Conservation (phyloP, 2,888 invertebrate species). For the Argynnis bischoffii region DNA sequence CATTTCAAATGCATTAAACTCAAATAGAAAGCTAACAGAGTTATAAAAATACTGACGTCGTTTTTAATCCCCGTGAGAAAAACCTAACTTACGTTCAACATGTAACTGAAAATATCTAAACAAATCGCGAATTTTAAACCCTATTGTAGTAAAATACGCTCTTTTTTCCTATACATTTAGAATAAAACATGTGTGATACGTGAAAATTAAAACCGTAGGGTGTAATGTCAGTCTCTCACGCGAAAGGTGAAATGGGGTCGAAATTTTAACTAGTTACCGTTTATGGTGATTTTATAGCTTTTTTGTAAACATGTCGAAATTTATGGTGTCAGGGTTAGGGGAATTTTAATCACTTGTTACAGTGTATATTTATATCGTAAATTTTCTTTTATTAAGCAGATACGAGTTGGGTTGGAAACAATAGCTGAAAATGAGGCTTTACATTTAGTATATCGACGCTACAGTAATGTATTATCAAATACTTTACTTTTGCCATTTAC, state of each 20-base stretch:
- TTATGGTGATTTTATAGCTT: slow-evolving; percentile 40
- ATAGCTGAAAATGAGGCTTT: neutral
- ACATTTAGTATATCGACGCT: too few relatives aligned
- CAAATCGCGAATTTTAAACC: slow-evolving; percentile 21
- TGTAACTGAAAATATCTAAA: slow-evolving; percentile 8
- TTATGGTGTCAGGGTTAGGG: slow-evolving; percentile 40
- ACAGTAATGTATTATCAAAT: too few relatives aligned
- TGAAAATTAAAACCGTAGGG: slow-evolving; percentile 65
- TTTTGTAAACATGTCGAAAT: slow-evolving; percentile 42
- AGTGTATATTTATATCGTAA: slow-evolving; percentile 30
- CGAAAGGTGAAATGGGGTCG: slow-evolving; percentile 49
- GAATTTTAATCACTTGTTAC: slow-evolving; percentile 38
- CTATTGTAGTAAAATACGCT: slow-evolving; percentile 26
- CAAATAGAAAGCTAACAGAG: slow-evolving; percentile 32
- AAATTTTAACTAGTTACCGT: slow-evolving; percentile 34
- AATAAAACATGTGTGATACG: slow-evolving; percentile 61
- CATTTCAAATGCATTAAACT: slow-evolving; percentile 24
- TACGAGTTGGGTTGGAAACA: neutral
- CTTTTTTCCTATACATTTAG: slow-evolving; percentile 18
- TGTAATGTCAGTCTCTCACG: slow-evolving; percentile 53
- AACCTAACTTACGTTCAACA: slow-evolving; percentile 26
- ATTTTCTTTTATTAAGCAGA: slow-evolving; percentile 25
- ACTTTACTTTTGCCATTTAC: too few relatives aligned
- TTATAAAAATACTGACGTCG: slow-evolving; percentile 38
- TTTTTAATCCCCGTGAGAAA: slow-evolving; percentile 36